Evolutionary conservation across 2,888 invertebrate genomes (phyloP).

Genomic region (Lasioglossum malachurum): DNA sequence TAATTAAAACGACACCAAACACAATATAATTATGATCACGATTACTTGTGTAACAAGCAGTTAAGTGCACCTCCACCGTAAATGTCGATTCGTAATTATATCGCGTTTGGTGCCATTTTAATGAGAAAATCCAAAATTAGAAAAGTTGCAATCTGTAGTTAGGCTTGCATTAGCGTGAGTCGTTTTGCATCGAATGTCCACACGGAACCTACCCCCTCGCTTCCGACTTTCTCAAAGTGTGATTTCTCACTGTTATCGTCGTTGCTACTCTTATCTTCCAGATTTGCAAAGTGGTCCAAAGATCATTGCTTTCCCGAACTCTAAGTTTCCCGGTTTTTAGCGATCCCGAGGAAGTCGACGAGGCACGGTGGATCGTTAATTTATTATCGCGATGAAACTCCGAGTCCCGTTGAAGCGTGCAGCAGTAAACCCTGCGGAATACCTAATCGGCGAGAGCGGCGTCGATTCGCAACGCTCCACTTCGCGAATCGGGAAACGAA

Average conservation of each 20-base stretch:
- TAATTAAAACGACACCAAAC: not conserved
- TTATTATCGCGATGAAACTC: slow-evolving; percentile 7
- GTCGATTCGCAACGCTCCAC: not conserved
- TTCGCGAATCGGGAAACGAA: slow-evolving; percentile 9
- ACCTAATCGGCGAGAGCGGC: slow-evolving; percentile 6
- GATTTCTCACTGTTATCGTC: not conserved
- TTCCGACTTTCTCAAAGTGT: not conserved
- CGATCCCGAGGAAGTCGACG: not conserved
- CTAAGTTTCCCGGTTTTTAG: not conserved
- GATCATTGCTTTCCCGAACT: not conserved
- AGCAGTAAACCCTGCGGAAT: slow-evolving; percentile 10
- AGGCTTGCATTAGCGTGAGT: not conserved
- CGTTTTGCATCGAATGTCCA: not conserved
- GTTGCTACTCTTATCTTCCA: not conserved
- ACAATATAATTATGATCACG: not conserved
- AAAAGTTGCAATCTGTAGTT: not conserved
- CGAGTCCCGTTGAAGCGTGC: slow-evolving; percentile 1
- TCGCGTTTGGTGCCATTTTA: too few relatives aligned
- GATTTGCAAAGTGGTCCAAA: slow-evolving; percentile 1
- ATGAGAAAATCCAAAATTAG: too few relatives aligned
- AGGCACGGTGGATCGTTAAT: not conserved
- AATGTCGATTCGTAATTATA: not conserved
- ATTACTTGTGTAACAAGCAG: too few relatives aligned
- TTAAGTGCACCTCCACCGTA: not conserved
- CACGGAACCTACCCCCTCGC: not conserved